Base-by-base conservation (phyloP, 1,140 invertebrate genomes). In the Tetragnatha versicolor region DNA sequence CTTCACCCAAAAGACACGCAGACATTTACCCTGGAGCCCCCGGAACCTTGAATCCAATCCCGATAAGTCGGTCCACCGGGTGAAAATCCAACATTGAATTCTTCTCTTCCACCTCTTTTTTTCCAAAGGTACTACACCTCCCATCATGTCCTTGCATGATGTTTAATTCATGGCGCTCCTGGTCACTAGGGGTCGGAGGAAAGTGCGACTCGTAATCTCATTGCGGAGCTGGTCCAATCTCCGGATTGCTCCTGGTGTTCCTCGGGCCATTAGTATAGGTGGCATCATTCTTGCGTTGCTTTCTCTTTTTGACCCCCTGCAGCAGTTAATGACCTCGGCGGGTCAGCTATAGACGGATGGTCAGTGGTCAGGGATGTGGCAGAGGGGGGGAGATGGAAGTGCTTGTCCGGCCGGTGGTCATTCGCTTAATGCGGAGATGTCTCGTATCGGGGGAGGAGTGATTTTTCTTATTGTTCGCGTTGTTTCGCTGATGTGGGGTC, bases 121-220 rank as follows among this genome's bases (percentile, higher is more conserved):
- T 66, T 45, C 22, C 63, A 47, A 22, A 20, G 25, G 42, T 45
- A 66, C 33, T 66, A 17, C 22, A 27, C 17, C 25, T 12, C 27
- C 25, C 58, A 25, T 45, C 45, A 25, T 77, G 73, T 77, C 73
- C 73, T 73, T 35, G 60, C 60, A n/a, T n/a, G 17, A 77, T 77
- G 73, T 77, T 77, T 77, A 77, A 77, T 77, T 77, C 73, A 77
- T 77, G 47, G 73, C 33, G 53, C 66, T 77, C 31, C 58, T 65
- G 73, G 73, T 77, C 73, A 77, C 73, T 77, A 25, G 73, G 73
- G 73, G 73, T 65, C 60, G 60, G 47, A 61, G 33, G 49, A 61
- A 61, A 77, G 73, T 66, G 73, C 73, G 73, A 77, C 73, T 77
- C 42, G 73, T 77, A 77, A 77, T 77, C 73, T 65, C 73, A 77